Conservation (phyloP, 2,888 invertebrate species). For the Phortica okadai region DNA sequence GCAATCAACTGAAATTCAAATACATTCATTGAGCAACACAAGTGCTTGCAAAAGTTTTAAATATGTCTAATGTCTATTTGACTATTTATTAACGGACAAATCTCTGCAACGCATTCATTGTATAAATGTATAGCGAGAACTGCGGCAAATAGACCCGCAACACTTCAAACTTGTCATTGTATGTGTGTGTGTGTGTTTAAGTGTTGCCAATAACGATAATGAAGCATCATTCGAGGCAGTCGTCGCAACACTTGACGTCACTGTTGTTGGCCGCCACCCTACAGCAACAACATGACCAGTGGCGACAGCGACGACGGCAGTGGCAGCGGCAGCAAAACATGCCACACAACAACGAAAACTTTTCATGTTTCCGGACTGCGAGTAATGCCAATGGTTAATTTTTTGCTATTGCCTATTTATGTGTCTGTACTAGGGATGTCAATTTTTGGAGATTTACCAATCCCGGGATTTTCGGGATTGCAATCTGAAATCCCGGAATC, state of each 20-base stretch:
- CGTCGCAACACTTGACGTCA: constrained; percentile 6
- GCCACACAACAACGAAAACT: constrained; percentile 33
- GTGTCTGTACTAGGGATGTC: constrained; percentile 1
- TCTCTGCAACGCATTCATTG: background rate
- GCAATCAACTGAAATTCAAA: no score
- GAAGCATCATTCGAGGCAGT: constrained; percentile 19
- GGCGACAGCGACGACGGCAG: background rate
- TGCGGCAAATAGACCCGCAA: constrained; percentile 1
- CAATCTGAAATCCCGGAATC: no score
- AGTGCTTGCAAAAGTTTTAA: no score
- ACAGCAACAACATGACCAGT: background rate
- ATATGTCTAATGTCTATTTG: background rate
- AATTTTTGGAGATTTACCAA: no score
- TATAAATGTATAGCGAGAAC: background rate
- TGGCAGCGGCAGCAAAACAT: background rate
- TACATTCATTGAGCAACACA: no score
- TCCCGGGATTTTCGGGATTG: no score
- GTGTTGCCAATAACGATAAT: constrained; percentile 23
- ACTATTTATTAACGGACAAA: background rate
- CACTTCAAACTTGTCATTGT: background rate
- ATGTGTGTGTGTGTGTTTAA: no score
- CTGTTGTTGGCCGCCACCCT: background rate
- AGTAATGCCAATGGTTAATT: constrained; percentile 7
- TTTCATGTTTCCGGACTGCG: constrained; percentile 31
- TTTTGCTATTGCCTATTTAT: background rate